Conservation (phyloP, 2,113 vertebrate species). For the Limnothrissa miodon region DNA sequence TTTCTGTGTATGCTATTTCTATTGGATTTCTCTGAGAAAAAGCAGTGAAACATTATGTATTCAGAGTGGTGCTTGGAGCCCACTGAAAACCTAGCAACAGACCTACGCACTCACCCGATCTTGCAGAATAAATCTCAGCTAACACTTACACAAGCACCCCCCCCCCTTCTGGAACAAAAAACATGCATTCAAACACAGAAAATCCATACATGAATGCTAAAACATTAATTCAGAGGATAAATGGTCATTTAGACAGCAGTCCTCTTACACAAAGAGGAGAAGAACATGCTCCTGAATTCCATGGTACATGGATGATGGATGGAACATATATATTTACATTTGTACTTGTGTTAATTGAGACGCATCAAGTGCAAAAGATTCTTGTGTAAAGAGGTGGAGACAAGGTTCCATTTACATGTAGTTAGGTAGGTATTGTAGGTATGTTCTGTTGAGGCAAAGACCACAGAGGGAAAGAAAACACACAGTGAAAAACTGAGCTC, state of each 20-base stretch:
- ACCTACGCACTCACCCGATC: not conserved
- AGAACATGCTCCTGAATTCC: not conserved
- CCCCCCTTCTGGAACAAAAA: not conserved
- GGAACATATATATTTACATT: not conserved
- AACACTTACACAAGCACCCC: not conserved
- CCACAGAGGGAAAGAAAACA: not conserved
- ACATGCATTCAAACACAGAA: not conserved
- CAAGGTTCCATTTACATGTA: not conserved
- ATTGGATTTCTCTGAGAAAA: not conserved
- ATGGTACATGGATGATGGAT: not conserved
- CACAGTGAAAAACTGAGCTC: not conserved
- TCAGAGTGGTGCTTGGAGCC: not conserved
- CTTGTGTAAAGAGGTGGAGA: not conserved
- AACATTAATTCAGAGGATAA: not conserved
- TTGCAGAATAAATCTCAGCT: not conserved
- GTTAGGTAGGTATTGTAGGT: not conserved
- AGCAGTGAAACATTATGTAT: not conserved
- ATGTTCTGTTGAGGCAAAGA: not conserved
- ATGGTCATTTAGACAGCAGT: not conserved
- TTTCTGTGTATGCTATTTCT: not conserved
- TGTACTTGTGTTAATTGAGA: not conserved
- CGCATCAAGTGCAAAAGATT: not conserved
- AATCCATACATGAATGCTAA: not conserved
- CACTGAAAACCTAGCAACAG: slow-evolving; percentile 5
- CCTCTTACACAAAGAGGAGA: not conserved